Evolutionary conservation across 2,888 invertebrate genomes (phyloP).

Genomic region (Meta bourneti): DNA sequence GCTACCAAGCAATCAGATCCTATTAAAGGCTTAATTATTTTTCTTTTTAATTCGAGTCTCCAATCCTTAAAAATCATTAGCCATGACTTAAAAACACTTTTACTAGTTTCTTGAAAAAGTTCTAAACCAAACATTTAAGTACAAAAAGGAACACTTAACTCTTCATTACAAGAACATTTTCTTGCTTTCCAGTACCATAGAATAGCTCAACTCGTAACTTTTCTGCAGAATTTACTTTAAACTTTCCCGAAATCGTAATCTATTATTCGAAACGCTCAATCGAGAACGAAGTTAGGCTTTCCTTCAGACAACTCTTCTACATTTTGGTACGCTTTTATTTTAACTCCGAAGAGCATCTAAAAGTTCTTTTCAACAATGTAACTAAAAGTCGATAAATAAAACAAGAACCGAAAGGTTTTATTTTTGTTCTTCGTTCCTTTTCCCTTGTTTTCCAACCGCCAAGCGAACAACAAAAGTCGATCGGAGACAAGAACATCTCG

Average conservation of each 20-base stretch:
- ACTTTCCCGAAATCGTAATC: background rate
- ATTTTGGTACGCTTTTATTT: too few relatives aligned
- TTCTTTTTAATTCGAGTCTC: too few relatives aligned
- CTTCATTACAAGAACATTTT: background rate
- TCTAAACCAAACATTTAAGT: too few relatives aligned
- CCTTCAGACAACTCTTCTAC: background rate
- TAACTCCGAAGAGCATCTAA: background rate
- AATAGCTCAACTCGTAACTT: background rate
- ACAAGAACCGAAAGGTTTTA: background rate
- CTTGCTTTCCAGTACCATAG: background rate
- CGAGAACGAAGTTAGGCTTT: background rate
- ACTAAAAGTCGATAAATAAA: background rate
- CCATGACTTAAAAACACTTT: too few relatives aligned
- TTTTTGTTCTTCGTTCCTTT: too few relatives aligned
- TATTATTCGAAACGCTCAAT: background rate
- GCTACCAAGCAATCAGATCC: too few relatives aligned
- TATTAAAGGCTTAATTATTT: too few relatives aligned
- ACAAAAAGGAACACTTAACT: too few relatives aligned
- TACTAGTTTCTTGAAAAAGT: too few relatives aligned
- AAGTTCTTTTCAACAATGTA: conserved; percentile 43
- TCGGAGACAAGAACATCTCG: conserved; percentile 49
- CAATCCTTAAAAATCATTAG: too few relatives aligned
- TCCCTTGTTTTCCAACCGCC: conserved; percentile 3
- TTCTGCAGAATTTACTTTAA: background rate
- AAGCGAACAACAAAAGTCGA: conserved; percentile 51